Base-by-base conservation (phyloP, 2,113 vertebrate genomes). In the Crotalus horridus region DNA sequence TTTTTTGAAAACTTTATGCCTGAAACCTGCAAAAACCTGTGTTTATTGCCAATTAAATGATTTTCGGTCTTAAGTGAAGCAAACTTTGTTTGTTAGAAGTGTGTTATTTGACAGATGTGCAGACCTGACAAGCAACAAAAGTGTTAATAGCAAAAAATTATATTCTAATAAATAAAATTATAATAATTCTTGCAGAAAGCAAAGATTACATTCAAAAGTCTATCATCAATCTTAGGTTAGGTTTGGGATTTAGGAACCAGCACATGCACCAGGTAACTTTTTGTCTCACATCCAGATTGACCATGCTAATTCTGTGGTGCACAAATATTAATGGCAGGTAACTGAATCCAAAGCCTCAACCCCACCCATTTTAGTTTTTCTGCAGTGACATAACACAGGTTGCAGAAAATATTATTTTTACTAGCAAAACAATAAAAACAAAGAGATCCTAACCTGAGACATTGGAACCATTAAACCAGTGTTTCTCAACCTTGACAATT, bases 71-170 rank as follows among this genome's bases (percentile, higher is more conserved):
- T 0, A 59, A 4, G 69, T 91, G 89, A 74, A 92, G 89, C 51
- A 92, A 93, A 92, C 48, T 90, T 56, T 0, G 12, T 85, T 69
- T 1, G 0, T 4, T 24, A 54, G 6, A 26, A 58, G 33, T 13
- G 1, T 3, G 21, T 88, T 91, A 89, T 89, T 89, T 92, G 88
- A 89, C 20, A 90, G 61, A 74, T 64, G 61, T 74, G 54, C 2
- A 0, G 0, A 2, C 86, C 59, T n/a, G 58, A 51, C n/a, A 20
- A 26, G 8, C 46, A 21, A 93, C 89, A 95, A 95, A 55, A 54
- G 17, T 6, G 53, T 53, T 51, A 91, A 53, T 89, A 85, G 12
- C 0, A 54, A 0, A 0, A 0, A 53, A 29, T 3, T n/a, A 0
- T 2, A 48, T 33, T 93, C n/a, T 20, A 87, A 1, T 5, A 93